Conservation (phyloP, 2,888 invertebrate genomes). For the Orthosia gracilis region DNA sequence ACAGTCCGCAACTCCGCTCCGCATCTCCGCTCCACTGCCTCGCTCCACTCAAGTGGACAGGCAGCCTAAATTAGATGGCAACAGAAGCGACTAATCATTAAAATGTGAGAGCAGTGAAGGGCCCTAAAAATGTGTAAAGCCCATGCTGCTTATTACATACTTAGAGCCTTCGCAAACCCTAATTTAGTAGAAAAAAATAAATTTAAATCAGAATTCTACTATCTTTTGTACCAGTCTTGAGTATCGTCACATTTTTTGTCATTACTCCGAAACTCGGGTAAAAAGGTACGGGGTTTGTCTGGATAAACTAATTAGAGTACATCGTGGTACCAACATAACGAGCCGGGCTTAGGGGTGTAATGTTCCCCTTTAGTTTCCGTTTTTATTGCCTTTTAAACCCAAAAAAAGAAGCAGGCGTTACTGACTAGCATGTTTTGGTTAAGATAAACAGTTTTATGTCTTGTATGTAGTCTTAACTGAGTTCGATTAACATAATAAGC, state of each 20-base stretch:
- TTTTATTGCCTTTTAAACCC: conserved; percentile 57
- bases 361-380: conserved; percentile 42
- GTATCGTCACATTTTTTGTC: conserved; percentile 56
- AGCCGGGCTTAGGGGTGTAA: conserved; percentile 19
- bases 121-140: conserved; percentile 3
- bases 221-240: conserved; percentile 32
- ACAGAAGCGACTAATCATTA: conserved; percentile 9
- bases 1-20: no score
- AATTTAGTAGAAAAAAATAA: conserved; percentile 15
- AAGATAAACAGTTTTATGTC: conserved; percentile 18
- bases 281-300: conserved; percentile 45
- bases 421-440: conserved; percentile 16
- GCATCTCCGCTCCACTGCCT: no score
- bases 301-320: conserved; percentile 64
- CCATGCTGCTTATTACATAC: conserved; percentile 22
- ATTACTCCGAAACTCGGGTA: conserved; percentile 38
- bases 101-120: not conserved
- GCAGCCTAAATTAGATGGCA: not conserved
- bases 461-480: not conserved
- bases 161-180: not conserved
- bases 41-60: no score
- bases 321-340: conserved; percentile 49
- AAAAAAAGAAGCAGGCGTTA: conserved; percentile 25
- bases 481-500: not conserved
- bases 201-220: conserved; percentile 21